These are phyloP conservation scores for Asbolus verrucosus DNA, from an alignment of 1,140 invertebrate species.

Conservation along the genomic window DNA sequence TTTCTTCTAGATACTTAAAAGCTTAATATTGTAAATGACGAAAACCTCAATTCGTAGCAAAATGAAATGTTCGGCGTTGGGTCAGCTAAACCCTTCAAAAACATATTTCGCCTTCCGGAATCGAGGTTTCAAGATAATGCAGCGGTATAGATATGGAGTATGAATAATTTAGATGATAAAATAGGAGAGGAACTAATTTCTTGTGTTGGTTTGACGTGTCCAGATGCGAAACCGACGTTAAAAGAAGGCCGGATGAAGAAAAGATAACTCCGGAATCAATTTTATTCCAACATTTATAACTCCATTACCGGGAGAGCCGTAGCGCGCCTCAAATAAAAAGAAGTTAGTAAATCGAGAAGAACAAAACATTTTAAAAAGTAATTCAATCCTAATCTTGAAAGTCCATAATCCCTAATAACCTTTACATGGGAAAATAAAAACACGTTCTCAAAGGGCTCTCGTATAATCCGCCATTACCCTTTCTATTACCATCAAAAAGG, in stretches of 20 bases:
- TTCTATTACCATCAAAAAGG: conserved; percentile 57
- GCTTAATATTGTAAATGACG: too few species aligned
- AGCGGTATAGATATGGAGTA: too few species aligned
- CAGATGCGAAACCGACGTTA: too few species aligned
- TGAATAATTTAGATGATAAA: too few species aligned
- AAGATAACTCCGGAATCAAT: conserved; percentile 1
- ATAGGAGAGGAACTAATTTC: too few species aligned
- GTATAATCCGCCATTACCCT: conserved; percentile 52
- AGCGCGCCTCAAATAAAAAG: conserved; percentile 1
- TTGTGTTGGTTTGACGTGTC: too few species aligned
- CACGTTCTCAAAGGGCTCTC: conserved; percentile 36
- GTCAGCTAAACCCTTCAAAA: too few species aligned
- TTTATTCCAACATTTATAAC: conserved; percentile 1
- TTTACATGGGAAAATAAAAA: conserved; percentile 47
- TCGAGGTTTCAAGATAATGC: too few species aligned
- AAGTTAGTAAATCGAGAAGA: conserved; percentile 12
- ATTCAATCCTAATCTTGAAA: conserved; percentile 52
- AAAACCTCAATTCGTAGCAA: too few species aligned
- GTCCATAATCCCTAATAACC: conserved; percentile 53
- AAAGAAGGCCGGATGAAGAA: not conserved
- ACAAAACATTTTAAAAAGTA: conserved; percentile 47
- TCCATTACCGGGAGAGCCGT: conserved; percentile 1
- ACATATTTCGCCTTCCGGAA: too few species aligned
- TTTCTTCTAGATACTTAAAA: too few species aligned
- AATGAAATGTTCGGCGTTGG: too few species aligned